Evolutionary conservation across 2,888 invertebrate species (phyloP).

Genomic region (Mesopsocus fuscifrons): DNA sequence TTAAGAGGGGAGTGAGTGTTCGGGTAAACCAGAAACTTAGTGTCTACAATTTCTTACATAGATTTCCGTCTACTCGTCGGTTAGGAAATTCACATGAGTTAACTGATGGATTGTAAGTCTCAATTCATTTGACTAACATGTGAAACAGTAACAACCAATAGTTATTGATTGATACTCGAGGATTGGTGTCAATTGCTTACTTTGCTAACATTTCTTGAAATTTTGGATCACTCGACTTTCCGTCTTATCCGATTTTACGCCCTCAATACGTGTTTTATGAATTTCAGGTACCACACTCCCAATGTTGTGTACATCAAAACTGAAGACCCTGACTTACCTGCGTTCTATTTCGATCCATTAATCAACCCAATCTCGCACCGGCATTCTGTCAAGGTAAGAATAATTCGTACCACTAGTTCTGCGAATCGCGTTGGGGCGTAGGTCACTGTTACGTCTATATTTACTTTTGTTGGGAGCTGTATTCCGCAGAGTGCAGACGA

Average conservation of each 20-base stretch:
- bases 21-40: no score
- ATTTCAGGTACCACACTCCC: slow-evolving; percentile 97
- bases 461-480: no score
- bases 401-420: no score
- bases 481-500: no score
- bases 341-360: slow-evolving; percentile 98
- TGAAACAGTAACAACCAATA: slow-evolving; percentile 6
- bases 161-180: slow-evolving; percentile 32
- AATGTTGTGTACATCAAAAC: slow-evolving; percentile 99
- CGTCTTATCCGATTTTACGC: no score
- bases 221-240: no score
- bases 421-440: no score
- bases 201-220: slow-evolving; percentile 17
- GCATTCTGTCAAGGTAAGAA: slow-evolving; percentile 54
- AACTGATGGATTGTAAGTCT: not conserved
- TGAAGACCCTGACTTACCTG: slow-evolving; percentile 98
- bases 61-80: no score
- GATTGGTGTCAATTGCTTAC: slow-evolving; percentile 17
- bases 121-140: slow-evolving; percentile 3
- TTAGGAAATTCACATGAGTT: not conserved
- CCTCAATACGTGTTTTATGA: no score
- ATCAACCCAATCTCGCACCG: slow-evolving; percentile 98
- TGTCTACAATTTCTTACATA: no score
- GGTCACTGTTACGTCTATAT: no score
- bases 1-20: no score